Conservation (phyloP, 2,797 vertebrate genomes). For the Xenopus petersii region DNA sequence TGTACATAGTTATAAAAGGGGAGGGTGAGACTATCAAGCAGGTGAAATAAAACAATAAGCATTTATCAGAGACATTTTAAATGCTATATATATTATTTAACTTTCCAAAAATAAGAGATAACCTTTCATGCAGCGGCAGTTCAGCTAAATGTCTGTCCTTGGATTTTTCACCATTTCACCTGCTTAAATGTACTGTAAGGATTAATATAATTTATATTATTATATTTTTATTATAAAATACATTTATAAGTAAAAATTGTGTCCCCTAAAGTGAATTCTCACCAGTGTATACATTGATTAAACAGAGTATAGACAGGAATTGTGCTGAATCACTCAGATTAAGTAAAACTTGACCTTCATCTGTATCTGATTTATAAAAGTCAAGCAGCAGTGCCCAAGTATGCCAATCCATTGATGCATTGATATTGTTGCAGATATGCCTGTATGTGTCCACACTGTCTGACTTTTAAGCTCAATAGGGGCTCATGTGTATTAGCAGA, state of each 20-base stretch:
- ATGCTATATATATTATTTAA: too few species aligned
- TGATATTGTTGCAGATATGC: slow-evolving; percentile 47
- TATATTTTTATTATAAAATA: not conserved
- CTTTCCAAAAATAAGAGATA: too few species aligned
- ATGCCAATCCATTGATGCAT: slow-evolving; percentile 70
- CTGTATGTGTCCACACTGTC: slow-evolving; percentile 59
- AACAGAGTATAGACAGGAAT: slow-evolving; percentile 35
- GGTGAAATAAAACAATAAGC: too few species aligned
- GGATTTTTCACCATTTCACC: too few species aligned
- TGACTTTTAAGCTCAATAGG: slow-evolving; percentile 70
- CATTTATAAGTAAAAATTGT: not conserved
- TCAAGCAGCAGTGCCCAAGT: slow-evolving; percentile 56
- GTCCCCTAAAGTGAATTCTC: not conserved
- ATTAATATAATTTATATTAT: not conserved
- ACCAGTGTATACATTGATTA: slow-evolving; percentile 28
- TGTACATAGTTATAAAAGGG: too few species aligned
- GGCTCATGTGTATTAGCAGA: slow-evolving; percentile 11
- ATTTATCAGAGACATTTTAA: too few species aligned
- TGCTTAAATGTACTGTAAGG: not conserved
- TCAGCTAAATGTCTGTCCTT: too few species aligned
- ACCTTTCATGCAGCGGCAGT: too few species aligned
- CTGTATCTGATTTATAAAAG: slow-evolving; percentile 54
- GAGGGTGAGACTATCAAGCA: too few species aligned
- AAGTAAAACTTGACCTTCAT: slow-evolving; percentile 60
- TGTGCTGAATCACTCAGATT: slow-evolving; percentile 47